phyloP scores from a whole-genome alignment of 2,113 vertebrate species.

The Oenanthe oenanthe region DNA sequence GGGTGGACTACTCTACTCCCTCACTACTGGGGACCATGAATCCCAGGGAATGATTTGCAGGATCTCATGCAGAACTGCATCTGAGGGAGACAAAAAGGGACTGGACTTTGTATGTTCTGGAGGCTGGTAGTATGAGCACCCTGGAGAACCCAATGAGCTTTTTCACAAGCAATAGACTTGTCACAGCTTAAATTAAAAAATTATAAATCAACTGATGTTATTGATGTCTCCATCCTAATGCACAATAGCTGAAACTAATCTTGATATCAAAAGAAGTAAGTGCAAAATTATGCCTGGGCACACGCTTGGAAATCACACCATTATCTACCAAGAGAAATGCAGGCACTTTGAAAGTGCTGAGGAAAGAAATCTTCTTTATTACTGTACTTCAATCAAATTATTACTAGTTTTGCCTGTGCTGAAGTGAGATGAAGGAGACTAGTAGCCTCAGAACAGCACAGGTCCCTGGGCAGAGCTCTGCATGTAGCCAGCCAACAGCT shows the following conservation, averaged over 20 bases:
- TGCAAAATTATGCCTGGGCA: not conserved
- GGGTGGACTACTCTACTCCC: not conserved
- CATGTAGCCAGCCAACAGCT: not conserved
- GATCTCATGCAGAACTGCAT: not conserved
- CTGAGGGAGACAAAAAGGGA: not conserved
- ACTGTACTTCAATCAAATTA: not conserved
- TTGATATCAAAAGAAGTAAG: not conserved
- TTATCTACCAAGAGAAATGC: not conserved
- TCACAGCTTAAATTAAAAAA: not conserved
- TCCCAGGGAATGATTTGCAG: not conserved
- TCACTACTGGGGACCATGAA: accelerated
- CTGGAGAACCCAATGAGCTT: not conserved
- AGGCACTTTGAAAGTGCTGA: not conserved
- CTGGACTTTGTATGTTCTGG: not conserved
- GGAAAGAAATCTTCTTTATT: not conserved
- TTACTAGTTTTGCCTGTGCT: not conserved
- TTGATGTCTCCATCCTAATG: not conserved
- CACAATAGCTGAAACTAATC: not conserved
- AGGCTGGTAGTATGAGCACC: not conserved
- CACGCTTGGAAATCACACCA: not conserved
- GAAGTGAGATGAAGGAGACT: not conserved
- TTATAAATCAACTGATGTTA: not conserved
- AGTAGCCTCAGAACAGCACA: not conserved
- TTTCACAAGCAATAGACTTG: not conserved
- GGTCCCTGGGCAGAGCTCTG: not conserved